phyloP scores from a whole-genome alignment of 2,888 invertebrate genomes.

The Myopa testacea region DNA sequence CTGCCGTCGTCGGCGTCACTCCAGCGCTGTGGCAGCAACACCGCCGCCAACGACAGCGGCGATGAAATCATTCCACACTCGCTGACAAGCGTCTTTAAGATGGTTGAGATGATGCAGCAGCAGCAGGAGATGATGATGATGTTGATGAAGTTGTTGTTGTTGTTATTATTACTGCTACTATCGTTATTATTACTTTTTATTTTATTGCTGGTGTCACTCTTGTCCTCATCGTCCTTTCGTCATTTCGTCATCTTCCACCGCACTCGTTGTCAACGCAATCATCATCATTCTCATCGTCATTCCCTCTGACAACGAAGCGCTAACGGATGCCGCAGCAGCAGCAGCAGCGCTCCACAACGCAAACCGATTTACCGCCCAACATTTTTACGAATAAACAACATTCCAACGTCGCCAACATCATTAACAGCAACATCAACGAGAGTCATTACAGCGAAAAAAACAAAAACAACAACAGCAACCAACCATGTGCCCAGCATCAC shows the following conservation, averaged over 20 bases:
- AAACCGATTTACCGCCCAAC: constrained; percentile 31
- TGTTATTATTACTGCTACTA: neutral
- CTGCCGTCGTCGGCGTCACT: no score
- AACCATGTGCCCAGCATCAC: constrained; percentile 23
- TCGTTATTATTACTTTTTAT: neutral
- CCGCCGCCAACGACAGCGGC: neutral
- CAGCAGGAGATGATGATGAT: no score
- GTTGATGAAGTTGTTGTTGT: neutral
- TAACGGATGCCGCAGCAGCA: neutral
- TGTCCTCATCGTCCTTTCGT: neutral
- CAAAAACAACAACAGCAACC: constrained; percentile 48
- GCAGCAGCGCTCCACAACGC: constrained; percentile 9
- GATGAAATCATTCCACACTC: neutral
- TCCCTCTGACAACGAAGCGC: neutral
- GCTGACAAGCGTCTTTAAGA: neutral
- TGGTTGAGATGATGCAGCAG: no score
- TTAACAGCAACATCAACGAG: constrained; percentile 23
- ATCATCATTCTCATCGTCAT: constrained; percentile 16
- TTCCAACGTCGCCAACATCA: constrained; percentile 37
- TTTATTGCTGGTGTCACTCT: neutral
- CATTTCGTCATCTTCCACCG: neutral
- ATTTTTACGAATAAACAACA: constrained; percentile 15
- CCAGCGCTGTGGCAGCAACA: neutral
- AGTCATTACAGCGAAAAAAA: constrained; percentile 49
- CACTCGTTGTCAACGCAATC: constrained; percentile 30